Percentiles rank a stretch among this genome's conserved stretches.
phyloP scores from a whole-genome alignment of 2,113 vertebrate genomes.

The Xiphophorus couchianus region DNA sequence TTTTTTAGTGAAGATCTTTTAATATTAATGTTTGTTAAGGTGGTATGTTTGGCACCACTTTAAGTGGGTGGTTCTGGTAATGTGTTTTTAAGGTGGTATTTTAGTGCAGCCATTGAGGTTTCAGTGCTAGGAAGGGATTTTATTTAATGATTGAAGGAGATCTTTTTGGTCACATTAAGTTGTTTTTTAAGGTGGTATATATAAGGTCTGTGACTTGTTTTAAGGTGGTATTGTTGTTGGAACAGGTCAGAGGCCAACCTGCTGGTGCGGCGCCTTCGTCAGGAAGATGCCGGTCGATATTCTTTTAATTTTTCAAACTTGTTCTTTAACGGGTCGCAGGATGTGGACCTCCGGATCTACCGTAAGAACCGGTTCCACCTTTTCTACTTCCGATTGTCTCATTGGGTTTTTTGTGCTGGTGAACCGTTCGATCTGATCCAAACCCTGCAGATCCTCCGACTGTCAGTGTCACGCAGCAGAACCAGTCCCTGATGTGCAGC shows the following conservation, averaged over 20 bases:
- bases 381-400: background rate
- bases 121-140: too few species aligned
- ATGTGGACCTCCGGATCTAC: constrained; percentile 79
- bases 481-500: constrained; percentile 72
- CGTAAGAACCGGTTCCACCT: constrained; percentile 74
- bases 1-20: too few species aligned
- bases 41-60: too few species aligned
- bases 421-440: background rate
- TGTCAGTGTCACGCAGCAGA: constrained; percentile 37
- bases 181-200: constrained; percentile 1
- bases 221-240: background rate
- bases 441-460: constrained; percentile 65
- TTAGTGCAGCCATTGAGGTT: too few species aligned
- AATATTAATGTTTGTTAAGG: too few species aligned
- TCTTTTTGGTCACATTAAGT: background rate
- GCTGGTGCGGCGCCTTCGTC: constrained; percentile 75
- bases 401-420: background rate
- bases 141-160: background rate
- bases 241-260: constrained; percentile 74
- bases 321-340: constrained; percentile 59
- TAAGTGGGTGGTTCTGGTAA: too few species aligned
- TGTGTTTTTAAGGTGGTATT: too few species aligned
- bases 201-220: background rate
- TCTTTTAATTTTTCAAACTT: constrained; percentile 76
- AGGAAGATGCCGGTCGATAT: constrained; percentile 83